phyloP scores from a whole-genome alignment of 1,140 invertebrate species.

The Mercenaria mercenaria region DNA sequence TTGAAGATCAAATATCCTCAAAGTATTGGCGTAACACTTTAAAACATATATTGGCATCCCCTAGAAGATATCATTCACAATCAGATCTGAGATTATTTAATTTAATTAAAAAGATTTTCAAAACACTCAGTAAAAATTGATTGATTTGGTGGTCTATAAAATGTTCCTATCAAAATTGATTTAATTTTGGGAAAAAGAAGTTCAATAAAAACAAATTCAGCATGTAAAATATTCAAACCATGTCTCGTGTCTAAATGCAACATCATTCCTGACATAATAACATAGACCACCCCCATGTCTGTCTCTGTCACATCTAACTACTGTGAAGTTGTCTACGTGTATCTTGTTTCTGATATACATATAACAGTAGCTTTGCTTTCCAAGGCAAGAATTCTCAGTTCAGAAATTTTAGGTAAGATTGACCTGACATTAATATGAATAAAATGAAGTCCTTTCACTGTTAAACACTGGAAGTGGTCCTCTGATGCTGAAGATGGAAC shows the following conservation, averaged over 20 bases:
- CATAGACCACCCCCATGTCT: neutral
- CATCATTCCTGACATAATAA: slow-evolving; percentile 16
- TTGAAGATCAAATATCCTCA: neutral
- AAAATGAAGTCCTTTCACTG: neutral
- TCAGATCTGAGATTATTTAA: neutral
- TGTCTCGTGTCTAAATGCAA: slow-evolving; percentile 10
- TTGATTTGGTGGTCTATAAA: neutral
- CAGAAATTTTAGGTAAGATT: slow-evolving; percentile 6
- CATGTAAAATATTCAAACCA: slow-evolving; percentile 15
- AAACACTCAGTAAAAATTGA: neutral
- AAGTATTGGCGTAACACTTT: neutral
- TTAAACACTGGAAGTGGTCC: neutral
- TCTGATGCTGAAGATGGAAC: neutral
- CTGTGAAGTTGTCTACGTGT: neutral
- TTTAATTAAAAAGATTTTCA: neutral
- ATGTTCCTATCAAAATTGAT: slow-evolving; percentile 5
- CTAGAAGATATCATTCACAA: slow-evolving; percentile 22
- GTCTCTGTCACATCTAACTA: neutral
- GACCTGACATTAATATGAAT: neutral
- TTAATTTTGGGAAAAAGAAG: slow-evolving; percentile 15
- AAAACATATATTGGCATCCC: slow-evolving; percentile 15
- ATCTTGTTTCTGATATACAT: too few species aligned
- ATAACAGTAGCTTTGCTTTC: neutral
- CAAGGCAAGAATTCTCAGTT: neutral
- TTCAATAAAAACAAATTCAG: slow-evolving; percentile 7